Base-by-base conservation (phyloP, 2,888 invertebrate genomes). In the Drosophila merina region DNA sequence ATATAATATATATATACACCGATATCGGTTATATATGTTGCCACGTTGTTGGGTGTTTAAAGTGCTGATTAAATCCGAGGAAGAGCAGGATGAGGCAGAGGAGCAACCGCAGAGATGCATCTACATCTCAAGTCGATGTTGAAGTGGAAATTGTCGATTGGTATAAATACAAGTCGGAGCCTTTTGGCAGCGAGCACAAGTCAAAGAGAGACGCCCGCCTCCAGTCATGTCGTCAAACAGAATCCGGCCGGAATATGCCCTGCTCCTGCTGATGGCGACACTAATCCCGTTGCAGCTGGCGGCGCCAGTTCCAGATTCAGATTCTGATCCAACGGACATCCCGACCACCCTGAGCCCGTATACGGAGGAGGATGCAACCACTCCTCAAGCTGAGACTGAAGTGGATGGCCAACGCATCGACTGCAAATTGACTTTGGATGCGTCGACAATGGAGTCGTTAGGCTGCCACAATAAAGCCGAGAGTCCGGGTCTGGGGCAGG, bases 401-500 rank as follows among this genome's bases (percentile, higher is more conserved):
- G 57, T 45, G 54, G 58, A 55, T 36, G 64, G 68, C 49, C 33
- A 70, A 14, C 73, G 66, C 76, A 75, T 74, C 77, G 88, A 79
- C 78, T 86, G 86, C 70, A 86, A 86, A 84, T 84, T 84, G 80
- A 75, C 77, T 83, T 77, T 84, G 69, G 88, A 84, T 83, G 74
- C 87, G 36, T 42, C 75, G 70, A 86, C 84, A 86, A 84, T 88
- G 88, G 88, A 69, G 72, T 88, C 84, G 87, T 84, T 84, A 84
- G 88, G 60, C 67, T 69, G 74, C 55, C 71, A 63, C 85, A 57
- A 49, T 58, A 60, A 58, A 44, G n/a, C 36, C 14, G 9, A 8
- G 70, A 14, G 38, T 10, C 69, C 9, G n/a, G 28, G 20, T 1
- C 20, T 2, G 1, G 30, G 7, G 45, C 28, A 12, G 9, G 52